phyloP scores from a whole-genome alignment of 2,113 vertebrate species.

The Columba janthina region DNA sequence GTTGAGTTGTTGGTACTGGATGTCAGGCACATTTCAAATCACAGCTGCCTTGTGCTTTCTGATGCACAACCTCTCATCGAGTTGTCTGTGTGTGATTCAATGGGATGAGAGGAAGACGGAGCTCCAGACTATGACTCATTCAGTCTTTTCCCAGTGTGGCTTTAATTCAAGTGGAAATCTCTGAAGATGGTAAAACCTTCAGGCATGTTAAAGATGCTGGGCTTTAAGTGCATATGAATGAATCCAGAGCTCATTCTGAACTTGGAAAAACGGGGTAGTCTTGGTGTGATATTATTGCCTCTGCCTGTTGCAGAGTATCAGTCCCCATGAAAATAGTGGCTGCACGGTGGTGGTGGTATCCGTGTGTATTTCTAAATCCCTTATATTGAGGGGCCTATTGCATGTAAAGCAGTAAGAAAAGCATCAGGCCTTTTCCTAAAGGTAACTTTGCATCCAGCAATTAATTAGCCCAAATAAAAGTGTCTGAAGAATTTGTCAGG shows the following conservation, averaged over 20 bases:
- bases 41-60: neutral
- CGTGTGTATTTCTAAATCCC: neutral
- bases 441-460: neutral
- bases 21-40: fast-evolving
- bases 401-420: neutral
- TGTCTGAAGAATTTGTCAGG: neutral
- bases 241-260: neutral
- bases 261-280: neutral
- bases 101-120: neutral
- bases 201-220: conserved; percentile 6
- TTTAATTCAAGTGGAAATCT: conserved; percentile 27
- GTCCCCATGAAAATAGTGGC: neutral
- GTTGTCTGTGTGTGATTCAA: neutral
- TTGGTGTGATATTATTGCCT: neutral
- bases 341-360: neutral
- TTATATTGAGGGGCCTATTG: neutral
- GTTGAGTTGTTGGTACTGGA: neutral
- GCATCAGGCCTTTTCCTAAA: neutral
- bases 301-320: neutral
- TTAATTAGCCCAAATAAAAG: neutral
- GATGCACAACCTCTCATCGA: neutral
- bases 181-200: conserved; percentile 35
- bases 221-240: neutral
- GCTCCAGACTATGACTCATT: conserved; percentile 32
- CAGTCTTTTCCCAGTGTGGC: conserved; percentile 1